These are phyloP conservation scores for Ammodramus savannarum DNA, from an alignment of 2,113 vertebrate genomes.

Conservation along the genomic window DNA sequence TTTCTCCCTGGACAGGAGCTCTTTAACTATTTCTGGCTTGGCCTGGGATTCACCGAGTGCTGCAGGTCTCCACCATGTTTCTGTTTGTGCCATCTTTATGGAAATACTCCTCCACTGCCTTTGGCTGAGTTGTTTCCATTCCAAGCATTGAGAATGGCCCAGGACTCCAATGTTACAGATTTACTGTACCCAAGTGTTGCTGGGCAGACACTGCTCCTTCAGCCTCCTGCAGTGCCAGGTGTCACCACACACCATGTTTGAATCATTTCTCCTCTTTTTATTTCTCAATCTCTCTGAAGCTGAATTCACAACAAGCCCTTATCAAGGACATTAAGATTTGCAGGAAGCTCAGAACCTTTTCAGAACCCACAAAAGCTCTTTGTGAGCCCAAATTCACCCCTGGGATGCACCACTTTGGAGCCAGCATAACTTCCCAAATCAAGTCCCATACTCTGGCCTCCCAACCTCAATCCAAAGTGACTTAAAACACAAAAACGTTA, in stretches of 20 bases:
- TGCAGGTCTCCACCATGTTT: fast-evolving
- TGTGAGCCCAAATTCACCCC: background rate
- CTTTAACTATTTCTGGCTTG: background rate
- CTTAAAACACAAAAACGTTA: background rate
- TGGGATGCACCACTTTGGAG: background rate
- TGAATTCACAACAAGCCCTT: background rate
- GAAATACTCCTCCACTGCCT: background rate
- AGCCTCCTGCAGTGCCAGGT: background rate
- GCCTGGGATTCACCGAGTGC: background rate
- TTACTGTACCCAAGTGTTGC: background rate
- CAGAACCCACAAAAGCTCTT: background rate
- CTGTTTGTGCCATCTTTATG: fast-evolving
- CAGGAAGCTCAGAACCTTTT: background rate
- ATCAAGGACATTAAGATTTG: background rate
- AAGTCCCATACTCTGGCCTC: background rate
- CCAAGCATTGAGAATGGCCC: background rate
- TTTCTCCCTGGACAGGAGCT: background rate
- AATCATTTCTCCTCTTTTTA: background rate
- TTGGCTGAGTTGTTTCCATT: background rate
- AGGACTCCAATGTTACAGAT: background rate
- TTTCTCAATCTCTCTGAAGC: background rate
- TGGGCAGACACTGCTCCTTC: background rate
- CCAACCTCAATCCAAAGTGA: background rate
- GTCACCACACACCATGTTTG: background rate
- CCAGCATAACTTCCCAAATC: background rate